These are phyloP conservation scores for Theretra japonica DNA, from an alignment of 2,888 invertebrate genomes.

Conservation along the genomic window DNA sequence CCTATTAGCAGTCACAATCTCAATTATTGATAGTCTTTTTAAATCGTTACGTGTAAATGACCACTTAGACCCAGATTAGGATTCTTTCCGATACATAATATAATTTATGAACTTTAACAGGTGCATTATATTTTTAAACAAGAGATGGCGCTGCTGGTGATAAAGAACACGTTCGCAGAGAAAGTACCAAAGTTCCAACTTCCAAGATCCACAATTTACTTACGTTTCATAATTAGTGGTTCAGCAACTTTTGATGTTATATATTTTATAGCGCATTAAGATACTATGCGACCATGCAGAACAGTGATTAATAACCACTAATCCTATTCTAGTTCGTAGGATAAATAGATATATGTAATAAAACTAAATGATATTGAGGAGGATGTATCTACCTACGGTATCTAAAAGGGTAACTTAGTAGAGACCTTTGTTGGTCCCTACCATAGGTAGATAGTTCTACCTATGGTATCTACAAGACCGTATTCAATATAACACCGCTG, in stretches of 20 bases:
- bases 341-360: too few relatives aligned
- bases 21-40: too few relatives aligned
- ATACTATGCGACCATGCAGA: neutral
- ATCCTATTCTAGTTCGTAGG: too few relatives aligned
- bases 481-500: too few relatives aligned
- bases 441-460: too few relatives aligned
- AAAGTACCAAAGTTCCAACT: constrained; percentile 13
- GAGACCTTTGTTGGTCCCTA: too few relatives aligned
- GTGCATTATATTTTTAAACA: constrained; percentile 28
- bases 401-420: too few relatives aligned
- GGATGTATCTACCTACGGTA: too few relatives aligned
- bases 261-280: neutral
- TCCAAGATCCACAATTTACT: constrained; percentile 3
- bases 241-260: neutral
- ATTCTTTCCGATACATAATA: neutral
- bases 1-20: neutral
- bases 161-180: constrained; percentile 19
- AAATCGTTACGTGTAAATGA: neutral
- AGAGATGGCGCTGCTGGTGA: constrained; percentile 56
- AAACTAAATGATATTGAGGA: too few relatives aligned
- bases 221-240: constrained; percentile 6
- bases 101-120: neutral
- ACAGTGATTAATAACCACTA: neutral
- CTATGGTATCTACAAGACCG: too few relatives aligned
- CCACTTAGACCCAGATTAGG: neutral